A percentile compares a stretch with the other conserved stretches of the same genome.
These are phyloP conservation scores for Schizaphis graminum DNA, from an alignment of 2,888 invertebrate genomes.

Conservation along the genomic window DNA sequence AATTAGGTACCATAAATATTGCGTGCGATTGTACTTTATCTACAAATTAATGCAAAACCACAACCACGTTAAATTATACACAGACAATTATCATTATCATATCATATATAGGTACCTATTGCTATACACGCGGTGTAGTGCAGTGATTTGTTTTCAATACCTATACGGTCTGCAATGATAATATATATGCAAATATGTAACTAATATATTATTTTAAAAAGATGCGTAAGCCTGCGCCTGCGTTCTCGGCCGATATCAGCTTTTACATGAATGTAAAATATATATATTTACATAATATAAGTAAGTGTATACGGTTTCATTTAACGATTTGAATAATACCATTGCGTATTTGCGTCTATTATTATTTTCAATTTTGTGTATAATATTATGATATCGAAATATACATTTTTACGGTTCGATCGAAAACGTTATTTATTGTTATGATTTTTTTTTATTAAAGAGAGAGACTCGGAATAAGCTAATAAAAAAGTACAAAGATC, in stretches of 20 bases:
- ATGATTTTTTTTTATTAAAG: not conserved
- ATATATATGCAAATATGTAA: not conserved
- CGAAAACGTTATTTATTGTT: not conserved
- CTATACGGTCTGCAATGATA: not conserved
- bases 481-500: not conserved
- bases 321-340: not conserved
- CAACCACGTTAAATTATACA: conserved; percentile 3
- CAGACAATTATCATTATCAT: conserved; percentile 2
- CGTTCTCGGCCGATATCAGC: not conserved
- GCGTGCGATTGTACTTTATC: not conserved
- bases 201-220: not conserved
- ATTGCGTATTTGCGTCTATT: not conserved
- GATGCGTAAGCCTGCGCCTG: not conserved
- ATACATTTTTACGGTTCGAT: not conserved
- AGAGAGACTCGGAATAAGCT: not conserved
- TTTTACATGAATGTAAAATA: not conserved
- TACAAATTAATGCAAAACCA: not conserved
- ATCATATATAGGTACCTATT: not conserved
- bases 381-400: not conserved
- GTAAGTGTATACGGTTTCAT: not conserved
- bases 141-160: not conserved
- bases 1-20: not conserved
- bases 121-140: not conserved
- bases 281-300: not conserved
- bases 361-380: not conserved